phyloP scores from a whole-genome alignment of 2,797 vertebrate species.

The Natrix natrix region DNA sequence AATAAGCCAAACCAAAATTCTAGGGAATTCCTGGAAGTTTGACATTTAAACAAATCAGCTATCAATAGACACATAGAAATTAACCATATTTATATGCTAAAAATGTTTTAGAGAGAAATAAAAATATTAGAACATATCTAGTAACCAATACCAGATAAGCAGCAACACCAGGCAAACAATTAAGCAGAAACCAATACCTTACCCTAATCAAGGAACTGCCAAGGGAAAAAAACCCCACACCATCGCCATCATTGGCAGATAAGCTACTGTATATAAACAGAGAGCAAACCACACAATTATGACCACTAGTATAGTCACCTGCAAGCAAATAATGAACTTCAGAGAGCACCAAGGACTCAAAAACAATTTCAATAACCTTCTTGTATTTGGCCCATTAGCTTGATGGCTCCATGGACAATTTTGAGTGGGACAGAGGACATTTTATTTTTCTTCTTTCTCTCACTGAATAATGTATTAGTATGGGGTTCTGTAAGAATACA shows the following conservation, averaged over 20 bases:
- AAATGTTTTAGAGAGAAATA: not conserved
- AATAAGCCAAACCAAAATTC: not conserved
- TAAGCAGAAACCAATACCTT: not conserved
- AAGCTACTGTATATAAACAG: not conserved
- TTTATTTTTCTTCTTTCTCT: not conserved
- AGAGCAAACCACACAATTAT: not conserved
- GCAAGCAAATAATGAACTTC: not conserved
- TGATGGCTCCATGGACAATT: not conserved
- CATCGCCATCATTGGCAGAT: not conserved
- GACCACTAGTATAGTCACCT: not conserved
- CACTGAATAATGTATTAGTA: not conserved
- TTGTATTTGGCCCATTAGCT: not conserved
- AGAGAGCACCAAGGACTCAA: not conserved
- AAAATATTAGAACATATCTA: not conserved
- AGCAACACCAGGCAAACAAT: not conserved
- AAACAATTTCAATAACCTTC: not conserved
- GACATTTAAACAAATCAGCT: not conserved
- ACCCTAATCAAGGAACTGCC: not conserved
- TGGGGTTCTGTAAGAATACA: not conserved
- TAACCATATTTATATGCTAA: not conserved
- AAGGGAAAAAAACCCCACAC: not conserved
- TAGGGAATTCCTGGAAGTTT: not conserved
- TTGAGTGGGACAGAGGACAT: not conserved
- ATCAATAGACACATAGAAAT: not conserved
- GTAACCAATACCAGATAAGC: not conserved